Evolutionary conservation across 2,888 invertebrate species (phyloP).

Genomic region (Podabrus alpinus): DNA sequence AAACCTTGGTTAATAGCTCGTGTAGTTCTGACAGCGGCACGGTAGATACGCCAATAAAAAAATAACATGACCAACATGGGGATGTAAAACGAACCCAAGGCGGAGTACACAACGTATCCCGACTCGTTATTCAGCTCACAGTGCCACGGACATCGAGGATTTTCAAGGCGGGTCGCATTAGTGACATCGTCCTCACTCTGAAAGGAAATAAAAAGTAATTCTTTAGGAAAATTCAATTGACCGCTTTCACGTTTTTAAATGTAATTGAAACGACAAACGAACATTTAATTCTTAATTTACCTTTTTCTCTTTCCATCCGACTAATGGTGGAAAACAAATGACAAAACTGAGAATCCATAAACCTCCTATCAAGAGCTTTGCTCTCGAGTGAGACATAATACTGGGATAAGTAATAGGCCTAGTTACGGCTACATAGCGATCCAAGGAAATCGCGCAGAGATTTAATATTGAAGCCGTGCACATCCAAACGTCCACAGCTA

Average conservation of each 20-base stretch:
- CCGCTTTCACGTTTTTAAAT: neutral
- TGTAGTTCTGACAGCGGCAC: slow-evolving; percentile 91
- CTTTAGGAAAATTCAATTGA: slow-evolving; percentile 8
- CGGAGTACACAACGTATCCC: slow-evolving; percentile 95
- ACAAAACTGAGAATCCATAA: slow-evolving; percentile 96
- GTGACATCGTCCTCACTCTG: slow-evolving; percentile 41
- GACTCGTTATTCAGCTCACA: slow-evolving; percentile 92
- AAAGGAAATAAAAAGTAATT: slow-evolving; percentile 27
- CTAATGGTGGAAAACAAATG: slow-evolving; percentile 94
- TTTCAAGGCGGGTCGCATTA: slow-evolving; percentile 50
- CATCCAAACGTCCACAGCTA: slow-evolving; percentile 98
- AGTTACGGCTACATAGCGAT: slow-evolving; percentile 95
- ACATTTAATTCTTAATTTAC: slow-evolving; percentile 53
- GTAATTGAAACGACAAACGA: neutral
- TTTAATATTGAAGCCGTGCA: slow-evolving; percentile 97
- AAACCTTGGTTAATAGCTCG: slow-evolving; percentile 90
- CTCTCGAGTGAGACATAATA: slow-evolving; percentile 83
- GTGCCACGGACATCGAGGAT: slow-evolving; percentile 77
- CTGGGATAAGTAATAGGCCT: slow-evolving; percentile 94
- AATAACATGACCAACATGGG: slow-evolving; percentile 98
- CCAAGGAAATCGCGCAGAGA: slow-evolving; percentile 92
- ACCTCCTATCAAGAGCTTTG: slow-evolving; percentile 84
- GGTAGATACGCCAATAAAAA: slow-evolving; percentile 96
- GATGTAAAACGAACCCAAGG: slow-evolving; percentile 96
- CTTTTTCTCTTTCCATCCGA: slow-evolving; percentile 86